Conservation (phyloP, 2,888 invertebrate species). For the Drosophila atroscutellata region DNA sequence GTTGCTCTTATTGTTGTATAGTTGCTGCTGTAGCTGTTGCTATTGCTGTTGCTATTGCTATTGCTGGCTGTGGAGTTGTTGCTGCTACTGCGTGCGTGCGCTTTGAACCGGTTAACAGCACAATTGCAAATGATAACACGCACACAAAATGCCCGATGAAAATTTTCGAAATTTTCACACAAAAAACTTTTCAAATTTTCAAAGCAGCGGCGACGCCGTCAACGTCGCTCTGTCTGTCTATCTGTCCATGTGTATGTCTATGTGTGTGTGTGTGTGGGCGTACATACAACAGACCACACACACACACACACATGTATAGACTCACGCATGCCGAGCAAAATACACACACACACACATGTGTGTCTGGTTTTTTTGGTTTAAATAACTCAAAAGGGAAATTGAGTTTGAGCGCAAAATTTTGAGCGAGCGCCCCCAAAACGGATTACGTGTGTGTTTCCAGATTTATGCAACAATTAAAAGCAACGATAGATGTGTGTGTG, state of each 20-base stretch:
- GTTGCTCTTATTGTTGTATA: constrained; percentile 17
- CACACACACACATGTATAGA: constrained; percentile 18
- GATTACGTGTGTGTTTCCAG: constrained; percentile 60
- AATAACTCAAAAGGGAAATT: constrained; percentile 78
- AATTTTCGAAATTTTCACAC: constrained; percentile 80
- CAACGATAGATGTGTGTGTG: constrained; percentile 26
- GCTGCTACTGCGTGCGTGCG: constrained; percentile 53
- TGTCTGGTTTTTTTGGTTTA: constrained; percentile 51
- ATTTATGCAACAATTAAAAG: constrained; percentile 77
- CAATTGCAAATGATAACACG: constrained; percentile 82
- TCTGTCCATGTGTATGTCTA: constrained; percentile 22
- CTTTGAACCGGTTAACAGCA: constrained; percentile 78
- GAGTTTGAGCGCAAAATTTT: constrained; percentile 72
- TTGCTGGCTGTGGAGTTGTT: constrained; percentile 21
- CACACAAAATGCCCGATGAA: constrained; percentile 66
- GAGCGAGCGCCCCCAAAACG: constrained; percentile 47
- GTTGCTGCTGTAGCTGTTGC: constrained; percentile 20
- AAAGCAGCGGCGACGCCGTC: constrained; percentile 55
- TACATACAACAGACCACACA: constrained; percentile 37
- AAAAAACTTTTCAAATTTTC: constrained; percentile 78
- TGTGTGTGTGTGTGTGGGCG: constrained; percentile 43
- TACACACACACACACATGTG: constrained; percentile 36
- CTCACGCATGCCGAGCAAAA: constrained; percentile 28
- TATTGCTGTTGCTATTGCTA: constrained; percentile 6
- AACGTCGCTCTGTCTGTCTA: constrained; percentile 45